Conservation (phyloP, 1,140 invertebrate genomes). For the Lasioglossum albipes region DNA sequence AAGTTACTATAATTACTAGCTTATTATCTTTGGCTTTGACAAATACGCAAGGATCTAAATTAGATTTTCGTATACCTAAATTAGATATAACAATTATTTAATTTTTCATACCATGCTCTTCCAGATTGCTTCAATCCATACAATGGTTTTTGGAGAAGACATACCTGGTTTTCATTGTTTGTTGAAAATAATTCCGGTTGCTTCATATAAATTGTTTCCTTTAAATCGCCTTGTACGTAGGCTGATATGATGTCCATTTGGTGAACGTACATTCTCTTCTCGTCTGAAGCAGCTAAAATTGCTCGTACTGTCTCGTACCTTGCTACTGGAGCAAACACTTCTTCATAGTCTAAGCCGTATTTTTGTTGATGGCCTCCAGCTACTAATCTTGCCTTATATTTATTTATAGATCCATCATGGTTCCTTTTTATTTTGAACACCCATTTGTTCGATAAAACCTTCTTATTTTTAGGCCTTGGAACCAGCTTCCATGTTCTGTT, state of each 20-base stretch:
- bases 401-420: constrained; percentile 19
- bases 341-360: constrained; percentile 4
- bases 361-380: constrained; percentile 1
- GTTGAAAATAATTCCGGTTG: constrained; percentile 38
- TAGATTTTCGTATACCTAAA: not conserved
- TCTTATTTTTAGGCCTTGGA: constrained; percentile 12
- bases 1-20: not conserved
- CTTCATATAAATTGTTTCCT: constrained; percentile 52
- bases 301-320: constrained; percentile 49
- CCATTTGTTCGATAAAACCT: constrained; percentile 21
- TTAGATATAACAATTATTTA: constrained; percentile 33
- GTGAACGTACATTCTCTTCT: constrained; percentile 40
- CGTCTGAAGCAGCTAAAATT: constrained; percentile 35
- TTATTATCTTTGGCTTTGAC: not conserved
- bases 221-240: constrained; percentile 49
- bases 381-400: constrained; percentile 31
- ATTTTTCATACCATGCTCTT: constrained; percentile 33
- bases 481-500: constrained; percentile 33
- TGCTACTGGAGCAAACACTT: constrained; percentile 65
- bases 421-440: constrained; percentile 29
- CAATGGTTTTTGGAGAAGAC: constrained; percentile 11
- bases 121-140: constrained; percentile 45
- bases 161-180: not conserved
- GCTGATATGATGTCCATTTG: constrained; percentile 65
- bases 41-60: constrained; percentile 9